Evolutionary conservation across 2,797 vertebrate genomes (phyloP).

Genomic region (Anguilla obscura): DNA sequence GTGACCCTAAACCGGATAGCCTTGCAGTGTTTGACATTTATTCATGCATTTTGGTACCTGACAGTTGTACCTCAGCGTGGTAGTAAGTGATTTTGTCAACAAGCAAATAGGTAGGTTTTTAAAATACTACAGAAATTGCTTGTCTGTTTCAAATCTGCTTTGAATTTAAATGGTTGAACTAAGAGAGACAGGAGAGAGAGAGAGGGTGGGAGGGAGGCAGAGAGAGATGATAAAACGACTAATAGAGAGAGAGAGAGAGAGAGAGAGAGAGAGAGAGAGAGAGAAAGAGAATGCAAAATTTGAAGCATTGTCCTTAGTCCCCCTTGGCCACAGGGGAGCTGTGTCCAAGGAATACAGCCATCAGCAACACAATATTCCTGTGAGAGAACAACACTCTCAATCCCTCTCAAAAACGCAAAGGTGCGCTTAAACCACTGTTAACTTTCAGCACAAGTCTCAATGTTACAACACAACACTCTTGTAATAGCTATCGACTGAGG

Average conservation of each 20-base stretch:
- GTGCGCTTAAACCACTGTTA: not conserved
- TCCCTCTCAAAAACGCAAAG: not conserved
- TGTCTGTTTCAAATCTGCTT: not conserved
- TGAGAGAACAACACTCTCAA: not conserved
- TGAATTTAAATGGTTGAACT: not conserved
- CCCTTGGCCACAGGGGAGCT: not conserved
- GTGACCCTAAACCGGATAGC: conserved; percentile 37
- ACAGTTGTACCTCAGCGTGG: not conserved
- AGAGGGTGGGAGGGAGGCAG: not conserved
- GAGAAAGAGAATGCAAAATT: not conserved
- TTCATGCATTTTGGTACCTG: not conserved
- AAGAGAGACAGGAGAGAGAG: not conserved
- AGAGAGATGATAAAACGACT: not conserved
- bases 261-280: not conserved
- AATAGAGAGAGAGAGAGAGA: not conserved
- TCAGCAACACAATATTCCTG: not conserved
- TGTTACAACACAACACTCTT: not conserved
- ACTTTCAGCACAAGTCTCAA: not conserved
- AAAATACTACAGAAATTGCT: not conserved
- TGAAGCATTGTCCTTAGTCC: not conserved
- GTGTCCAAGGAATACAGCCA: not conserved
- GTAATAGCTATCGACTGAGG: not conserved
- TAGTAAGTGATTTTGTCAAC: not conserved
- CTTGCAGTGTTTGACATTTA: not conserved
- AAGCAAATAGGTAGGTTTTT: not conserved